Conservation (phyloP, 2,797 vertebrate species). For the Adrianichthys oophorus region DNA sequence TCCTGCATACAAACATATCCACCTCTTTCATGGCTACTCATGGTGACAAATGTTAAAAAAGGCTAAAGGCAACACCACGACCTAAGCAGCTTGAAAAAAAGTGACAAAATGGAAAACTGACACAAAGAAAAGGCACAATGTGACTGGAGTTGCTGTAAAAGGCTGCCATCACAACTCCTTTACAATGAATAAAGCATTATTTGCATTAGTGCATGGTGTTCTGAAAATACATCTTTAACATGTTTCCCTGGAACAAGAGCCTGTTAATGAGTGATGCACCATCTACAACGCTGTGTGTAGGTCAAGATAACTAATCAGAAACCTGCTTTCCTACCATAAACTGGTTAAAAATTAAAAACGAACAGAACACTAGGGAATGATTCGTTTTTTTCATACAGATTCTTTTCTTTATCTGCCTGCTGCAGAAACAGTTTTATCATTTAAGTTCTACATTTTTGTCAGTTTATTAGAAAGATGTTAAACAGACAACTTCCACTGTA, state of each 20-base stretch:
- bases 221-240: too few species aligned
- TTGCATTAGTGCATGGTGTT: too few species aligned
- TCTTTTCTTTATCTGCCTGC: neutral
- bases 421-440: slow-evolving; percentile 7
- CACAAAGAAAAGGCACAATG: too few species aligned
- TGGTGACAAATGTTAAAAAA: too few species aligned
- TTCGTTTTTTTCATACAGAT: neutral
- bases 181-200: too few species aligned
- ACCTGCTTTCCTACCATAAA: slow-evolving; percentile 17
- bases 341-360: slow-evolving; percentile 41
- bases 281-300: slow-evolving; percentile 10
- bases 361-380: slow-evolving; percentile 11
- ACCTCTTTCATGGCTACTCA: neutral
- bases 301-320: slow-evolving; percentile 28
- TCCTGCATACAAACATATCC: too few species aligned
- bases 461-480: slow-evolving; percentile 32
- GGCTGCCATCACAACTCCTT: too few species aligned
- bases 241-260: neutral
- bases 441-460: slow-evolving; percentile 4
- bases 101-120: too few species aligned
- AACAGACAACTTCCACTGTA: slow-evolving; percentile 27
- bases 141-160: too few species aligned
- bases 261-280: slow-evolving; percentile 37
- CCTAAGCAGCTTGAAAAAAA: too few species aligned
- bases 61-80: too few species aligned